Evolutionary conservation across 2,113 vertebrate genomes (phyloP).

Genomic region (Taurulus bubalis): DNA sequence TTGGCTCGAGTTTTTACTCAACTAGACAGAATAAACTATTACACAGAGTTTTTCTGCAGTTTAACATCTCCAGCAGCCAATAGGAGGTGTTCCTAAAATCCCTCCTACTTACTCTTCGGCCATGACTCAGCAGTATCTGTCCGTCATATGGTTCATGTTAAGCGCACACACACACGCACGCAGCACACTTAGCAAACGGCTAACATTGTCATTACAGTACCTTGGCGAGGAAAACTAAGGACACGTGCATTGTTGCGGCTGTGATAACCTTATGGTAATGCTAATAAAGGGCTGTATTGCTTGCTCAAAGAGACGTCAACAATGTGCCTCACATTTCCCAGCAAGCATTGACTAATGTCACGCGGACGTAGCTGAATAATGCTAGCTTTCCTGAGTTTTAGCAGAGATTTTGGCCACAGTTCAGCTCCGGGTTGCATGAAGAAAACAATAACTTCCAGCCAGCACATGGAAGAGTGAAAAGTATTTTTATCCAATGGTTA

Average conservation of each 20-base stretch:
- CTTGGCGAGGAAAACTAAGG: constrained; percentile 75
- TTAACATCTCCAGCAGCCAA: constrained; percentile 72
- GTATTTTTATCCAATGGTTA: constrained; percentile 39
- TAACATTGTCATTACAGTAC: constrained; percentile 56
- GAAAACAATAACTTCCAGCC: no score
- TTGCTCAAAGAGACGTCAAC: not conserved
- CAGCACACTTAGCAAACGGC: not conserved
- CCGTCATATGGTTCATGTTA: constrained; percentile 59
- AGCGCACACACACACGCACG: not conserved
- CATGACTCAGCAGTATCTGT: constrained; percentile 76
- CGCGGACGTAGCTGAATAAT: not conserved
- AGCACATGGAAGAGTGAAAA: not conserved
- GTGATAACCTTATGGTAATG: not conserved
- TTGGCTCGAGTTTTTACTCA: constrained; percentile 11
- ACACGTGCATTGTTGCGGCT: constrained; percentile 72
- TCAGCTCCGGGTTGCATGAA: constrained; percentile 7
- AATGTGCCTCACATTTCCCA: constrained; percentile 7
- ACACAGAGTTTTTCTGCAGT: not conserved
- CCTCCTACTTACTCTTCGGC: constrained; percentile 79
- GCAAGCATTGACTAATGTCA: not conserved
- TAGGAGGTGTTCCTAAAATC: constrained; percentile 56
- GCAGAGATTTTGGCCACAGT: not conserved
- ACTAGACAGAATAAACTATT: constrained; percentile 22
- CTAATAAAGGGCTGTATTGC: not conserved
- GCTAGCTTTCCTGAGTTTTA: no score